These are phyloP conservation scores for Slavum lentiscoides DNA, from an alignment of 2,888 invertebrate species.

Conservation along the genomic window DNA sequence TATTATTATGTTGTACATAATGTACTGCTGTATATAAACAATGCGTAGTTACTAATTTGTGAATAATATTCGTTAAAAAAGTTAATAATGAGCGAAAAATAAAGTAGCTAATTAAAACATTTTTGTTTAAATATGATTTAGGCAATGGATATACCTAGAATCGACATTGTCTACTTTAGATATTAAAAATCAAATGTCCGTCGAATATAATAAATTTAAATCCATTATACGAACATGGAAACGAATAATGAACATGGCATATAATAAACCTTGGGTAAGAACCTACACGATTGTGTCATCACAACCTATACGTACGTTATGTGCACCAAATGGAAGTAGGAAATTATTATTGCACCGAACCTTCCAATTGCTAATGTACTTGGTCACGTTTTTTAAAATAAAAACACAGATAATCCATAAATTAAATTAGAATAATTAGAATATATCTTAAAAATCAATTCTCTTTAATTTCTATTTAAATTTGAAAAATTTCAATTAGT, in stretches of 20 bases:
- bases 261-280: constrained; percentile 70
- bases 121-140: not conserved
- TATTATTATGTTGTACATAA: too few species aligned
- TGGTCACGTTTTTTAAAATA: too few species aligned
- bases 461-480: not conserved
- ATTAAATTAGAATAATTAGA: not conserved
- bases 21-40: too few species aligned
- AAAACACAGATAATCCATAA: too few species aligned
- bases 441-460: not conserved
- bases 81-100: too few species aligned
- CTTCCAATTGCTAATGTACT: too few species aligned
- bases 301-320: not conserved
- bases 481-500: not conserved
- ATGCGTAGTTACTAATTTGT: too few species aligned
- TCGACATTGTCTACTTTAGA: constrained; percentile 82
- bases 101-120: too few species aligned
- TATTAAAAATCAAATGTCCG: constrained; percentile 75
- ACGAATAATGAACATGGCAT: constrained; percentile 73
- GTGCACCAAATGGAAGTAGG: not conserved
- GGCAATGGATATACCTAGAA: constrained; percentile 21
- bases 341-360: too few species aligned
- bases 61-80: too few species aligned
- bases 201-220: constrained; percentile 77
- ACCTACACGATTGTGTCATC: not conserved
- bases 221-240: constrained; percentile 81